Conservation (phyloP, 2,888 invertebrate genomes). For the Thalpophila matura region DNA sequence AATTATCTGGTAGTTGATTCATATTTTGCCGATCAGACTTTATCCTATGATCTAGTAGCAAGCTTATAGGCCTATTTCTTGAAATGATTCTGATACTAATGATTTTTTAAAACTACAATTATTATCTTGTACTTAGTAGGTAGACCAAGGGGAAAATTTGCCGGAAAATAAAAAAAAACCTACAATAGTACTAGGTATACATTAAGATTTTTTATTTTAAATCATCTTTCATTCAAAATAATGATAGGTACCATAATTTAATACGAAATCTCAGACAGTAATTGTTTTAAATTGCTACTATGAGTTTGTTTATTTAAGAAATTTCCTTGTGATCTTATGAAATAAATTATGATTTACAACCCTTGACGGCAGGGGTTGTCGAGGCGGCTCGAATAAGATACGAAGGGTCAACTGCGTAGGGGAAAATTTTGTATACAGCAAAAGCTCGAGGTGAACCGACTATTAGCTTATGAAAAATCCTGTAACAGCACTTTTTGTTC, state of each 20-base stretch:
- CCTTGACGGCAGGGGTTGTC: slow-evolving; percentile 66
- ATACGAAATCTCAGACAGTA: slow-evolving; percentile 63
- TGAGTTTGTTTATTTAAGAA: slow-evolving; percentile 60
- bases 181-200: slow-evolving; percentile 9
- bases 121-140: too few relatives aligned
- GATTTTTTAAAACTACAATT: too few relatives aligned
- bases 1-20: too few relatives aligned
- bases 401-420: slow-evolving; percentile 77
- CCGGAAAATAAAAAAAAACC: slow-evolving; percentile 11
- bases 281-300: slow-evolving; percentile 63
- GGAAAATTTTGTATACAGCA: slow-evolving; percentile 59
- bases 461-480: slow-evolving; percentile 65
- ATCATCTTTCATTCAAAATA: slow-evolving; percentile 53
- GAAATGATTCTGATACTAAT: too few relatives aligned
- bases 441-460: slow-evolving; percentile 65
- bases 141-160: slow-evolving; percentile 25
- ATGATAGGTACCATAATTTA: slow-evolving; percentile 53
- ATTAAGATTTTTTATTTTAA: slow-evolving; percentile 15
- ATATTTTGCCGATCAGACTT: too few relatives aligned
- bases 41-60: too few relatives aligned
- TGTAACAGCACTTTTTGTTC: slow-evolving; percentile 63
- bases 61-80: too few relatives aligned
- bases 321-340: slow-evolving; percentile 66
- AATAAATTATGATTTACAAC: slow-evolving; percentile 81
- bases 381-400: slow-evolving; percentile 75